These are phyloP conservation scores for Dyspetes luteomarginatus DNA, from an alignment of 2,888 invertebrate genomes.

Conservation along the genomic window DNA sequence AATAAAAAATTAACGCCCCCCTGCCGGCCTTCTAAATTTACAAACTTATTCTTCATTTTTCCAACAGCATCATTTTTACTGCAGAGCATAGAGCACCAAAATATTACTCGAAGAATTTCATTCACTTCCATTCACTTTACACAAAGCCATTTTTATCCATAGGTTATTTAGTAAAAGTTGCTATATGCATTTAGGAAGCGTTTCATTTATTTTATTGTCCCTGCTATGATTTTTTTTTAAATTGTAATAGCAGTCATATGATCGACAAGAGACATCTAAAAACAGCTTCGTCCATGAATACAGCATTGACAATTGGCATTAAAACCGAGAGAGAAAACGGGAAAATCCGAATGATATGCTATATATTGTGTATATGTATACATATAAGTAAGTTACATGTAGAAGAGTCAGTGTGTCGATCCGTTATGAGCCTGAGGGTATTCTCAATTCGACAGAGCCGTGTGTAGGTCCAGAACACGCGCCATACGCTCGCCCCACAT, in stretches of 20 bases:
- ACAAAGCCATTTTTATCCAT: no score
- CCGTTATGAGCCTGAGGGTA: conserved; percentile 81
- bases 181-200: no score
- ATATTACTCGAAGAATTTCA: no score
- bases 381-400: conserved; percentile 34
- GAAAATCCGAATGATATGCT: not conserved
- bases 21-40: no score
- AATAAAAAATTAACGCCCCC: no score
- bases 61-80: no score
- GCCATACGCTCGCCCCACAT: conserved; percentile 41
- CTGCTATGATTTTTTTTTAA: not conserved
- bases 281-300: not conserved
- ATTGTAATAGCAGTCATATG: not conserved
- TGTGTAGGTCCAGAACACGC: conserved; percentile 21
- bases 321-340: conserved; percentile 12
- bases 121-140: no score
- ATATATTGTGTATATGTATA: not conserved
- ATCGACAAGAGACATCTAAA: conserved; percentile 1
- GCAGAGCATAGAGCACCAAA: no score
- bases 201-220: not conserved
- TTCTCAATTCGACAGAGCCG: conserved; percentile 77
- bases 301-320: conserved; percentile 27
- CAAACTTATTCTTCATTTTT: no score
- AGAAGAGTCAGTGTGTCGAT: conserved; percentile 79
- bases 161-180: no score